Conservation (phyloP, 2,888 invertebrate genomes). For the Silvanus unidentatus region DNA sequence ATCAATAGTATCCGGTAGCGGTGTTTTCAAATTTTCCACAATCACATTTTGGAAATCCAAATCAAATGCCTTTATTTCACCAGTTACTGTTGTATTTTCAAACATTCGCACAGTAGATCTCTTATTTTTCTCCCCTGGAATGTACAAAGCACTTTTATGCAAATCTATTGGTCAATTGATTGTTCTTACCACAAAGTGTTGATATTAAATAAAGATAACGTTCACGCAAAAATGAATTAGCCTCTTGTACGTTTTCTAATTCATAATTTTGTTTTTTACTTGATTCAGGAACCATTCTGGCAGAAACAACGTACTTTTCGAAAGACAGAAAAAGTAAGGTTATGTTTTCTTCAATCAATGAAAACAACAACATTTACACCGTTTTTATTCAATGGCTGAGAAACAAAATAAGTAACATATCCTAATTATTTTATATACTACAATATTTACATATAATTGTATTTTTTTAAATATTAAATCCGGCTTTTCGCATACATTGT, state of each 20-base stretch:
- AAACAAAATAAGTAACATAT: no score
- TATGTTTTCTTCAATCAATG: not conserved
- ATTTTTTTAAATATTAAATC: conserved; percentile 80
- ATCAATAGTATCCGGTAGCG: conserved; percentile 25
- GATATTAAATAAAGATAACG: conserved; percentile 36
- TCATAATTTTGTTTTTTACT: no score
- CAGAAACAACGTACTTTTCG: no score
- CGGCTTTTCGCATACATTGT: conserved; percentile 91
- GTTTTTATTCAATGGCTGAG: no score
- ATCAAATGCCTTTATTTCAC: conserved; percentile 36
- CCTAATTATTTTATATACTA: no score
- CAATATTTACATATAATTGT: not conserved
- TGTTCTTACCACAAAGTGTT: conserved; percentile 35
- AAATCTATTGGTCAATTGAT: no score
- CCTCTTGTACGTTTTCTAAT: conserved; percentile 19
- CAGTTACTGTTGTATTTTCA: conserved; percentile 35
- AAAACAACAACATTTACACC: not conserved
- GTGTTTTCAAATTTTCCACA: conserved; percentile 37
- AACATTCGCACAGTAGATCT: conserved; percentile 33
- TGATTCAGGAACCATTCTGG: no score
- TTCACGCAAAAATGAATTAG: conserved; percentile 35
- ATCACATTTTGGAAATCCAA: conserved; percentile 36
- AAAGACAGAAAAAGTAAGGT: not conserved
- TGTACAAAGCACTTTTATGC: no score
- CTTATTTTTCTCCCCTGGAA: conserved; percentile 28